Percentiles rank a stretch among this genome's conserved stretches.
These are phyloP conservation scores for Drusus annulatus DNA, from an alignment of 1,140 invertebrate genomes.

Conservation along the genomic window DNA sequence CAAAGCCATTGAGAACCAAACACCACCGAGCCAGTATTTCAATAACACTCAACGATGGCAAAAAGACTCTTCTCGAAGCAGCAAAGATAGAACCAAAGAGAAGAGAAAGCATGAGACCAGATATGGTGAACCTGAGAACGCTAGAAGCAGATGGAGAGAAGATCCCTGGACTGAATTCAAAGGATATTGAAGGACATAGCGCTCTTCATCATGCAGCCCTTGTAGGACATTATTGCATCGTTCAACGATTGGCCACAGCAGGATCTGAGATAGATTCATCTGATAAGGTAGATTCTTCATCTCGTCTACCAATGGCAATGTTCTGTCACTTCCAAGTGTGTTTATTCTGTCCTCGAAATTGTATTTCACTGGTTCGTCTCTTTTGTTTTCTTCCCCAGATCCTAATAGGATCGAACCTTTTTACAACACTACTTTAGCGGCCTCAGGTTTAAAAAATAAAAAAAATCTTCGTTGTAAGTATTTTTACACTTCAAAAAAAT, in stretches of 20 bases:
- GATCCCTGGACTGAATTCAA: conserved; percentile 69
- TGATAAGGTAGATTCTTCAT: conserved; percentile 67
- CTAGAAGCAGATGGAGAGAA: not conserved
- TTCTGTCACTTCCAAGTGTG: no score
- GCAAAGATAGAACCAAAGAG: not conserved
- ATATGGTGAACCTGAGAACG: not conserved
- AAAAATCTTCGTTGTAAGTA: no score
- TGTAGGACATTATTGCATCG: conserved; percentile 81
- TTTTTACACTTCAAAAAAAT: no score
- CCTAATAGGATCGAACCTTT: no score
- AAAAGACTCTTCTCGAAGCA: not conserved
- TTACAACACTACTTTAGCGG: no score
- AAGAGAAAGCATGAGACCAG: not conserved
- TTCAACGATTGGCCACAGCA: conserved; percentile 79
- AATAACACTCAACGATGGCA: not conserved
- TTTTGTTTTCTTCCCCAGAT: no score
- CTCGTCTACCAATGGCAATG: no score
- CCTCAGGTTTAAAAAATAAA: no score
- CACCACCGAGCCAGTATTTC: conserved; percentile 34
- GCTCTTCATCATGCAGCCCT: conserved; percentile 83
- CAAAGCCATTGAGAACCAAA: not conserved
- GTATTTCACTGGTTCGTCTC: no score
- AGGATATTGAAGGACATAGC: conserved; percentile 77
- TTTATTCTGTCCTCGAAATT: no score
- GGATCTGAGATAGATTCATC: conserved; percentile 77